Evolutionary conservation across 2,797 vertebrate species (phyloP).

Genomic region (Melanotaenia pygmaea): DNA sequence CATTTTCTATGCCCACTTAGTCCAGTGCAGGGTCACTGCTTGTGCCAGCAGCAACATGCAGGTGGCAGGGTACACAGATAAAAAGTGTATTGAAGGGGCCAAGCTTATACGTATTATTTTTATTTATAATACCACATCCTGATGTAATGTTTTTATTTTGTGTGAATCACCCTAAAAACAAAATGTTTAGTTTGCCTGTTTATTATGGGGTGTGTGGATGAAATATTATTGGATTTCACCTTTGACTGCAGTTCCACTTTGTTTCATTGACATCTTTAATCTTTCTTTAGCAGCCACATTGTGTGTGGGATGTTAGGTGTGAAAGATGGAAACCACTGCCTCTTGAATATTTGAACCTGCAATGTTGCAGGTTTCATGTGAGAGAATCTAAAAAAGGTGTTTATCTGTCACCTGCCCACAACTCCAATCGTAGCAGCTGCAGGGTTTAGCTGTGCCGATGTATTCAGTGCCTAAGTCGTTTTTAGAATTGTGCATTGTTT

Average conservation of each 20-base stretch:
- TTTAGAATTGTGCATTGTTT: neutral
- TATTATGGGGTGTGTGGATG: neutral
- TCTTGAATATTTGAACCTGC: conserved; percentile 31
- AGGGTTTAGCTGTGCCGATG: neutral
- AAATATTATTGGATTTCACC: conserved; percentile 6
- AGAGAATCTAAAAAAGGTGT: conserved; percentile 18
- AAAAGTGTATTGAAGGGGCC: no score
- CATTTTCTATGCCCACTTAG: no score
- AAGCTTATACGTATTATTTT: no score
- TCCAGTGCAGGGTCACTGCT: no score
- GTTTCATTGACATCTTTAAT: conserved; percentile 9
- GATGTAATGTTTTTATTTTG: neutral
- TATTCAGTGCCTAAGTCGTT: neutral
- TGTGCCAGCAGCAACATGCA: no score
- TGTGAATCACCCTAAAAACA: neutral
- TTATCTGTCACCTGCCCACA: conserved; percentile 39
- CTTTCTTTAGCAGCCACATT: conserved; percentile 6
- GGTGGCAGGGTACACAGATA: no score
- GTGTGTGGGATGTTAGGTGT: conserved; percentile 56
- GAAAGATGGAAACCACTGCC: conserved; percentile 39
- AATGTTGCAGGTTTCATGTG: conserved; percentile 45
- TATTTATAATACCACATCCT: neutral
- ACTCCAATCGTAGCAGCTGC: neutral
- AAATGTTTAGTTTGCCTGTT: neutral
- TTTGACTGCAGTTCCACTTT: neutral